phyloP scores from a whole-genome alignment of 1,140 invertebrate species.

The Drosophila elegans region DNA sequence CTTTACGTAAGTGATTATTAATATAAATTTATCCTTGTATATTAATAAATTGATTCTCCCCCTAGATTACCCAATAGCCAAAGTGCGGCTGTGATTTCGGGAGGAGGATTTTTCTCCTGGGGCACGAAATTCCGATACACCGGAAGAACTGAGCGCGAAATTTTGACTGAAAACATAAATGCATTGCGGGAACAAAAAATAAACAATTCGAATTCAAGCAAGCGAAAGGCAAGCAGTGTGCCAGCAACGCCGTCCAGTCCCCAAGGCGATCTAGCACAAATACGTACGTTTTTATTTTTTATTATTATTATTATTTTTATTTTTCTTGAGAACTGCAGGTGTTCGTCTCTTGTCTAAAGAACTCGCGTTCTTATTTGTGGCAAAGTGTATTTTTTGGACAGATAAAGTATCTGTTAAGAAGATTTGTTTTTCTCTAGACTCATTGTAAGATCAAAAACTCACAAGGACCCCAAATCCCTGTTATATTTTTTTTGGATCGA shows the following conservation, averaged over 20 bases:
- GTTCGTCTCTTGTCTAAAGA: too few relatives aligned
- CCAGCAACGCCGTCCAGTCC: conserved; percentile 94
- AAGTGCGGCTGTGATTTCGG: conserved; percentile 94
- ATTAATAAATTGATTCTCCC: neutral
- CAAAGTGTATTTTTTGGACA: too few relatives aligned
- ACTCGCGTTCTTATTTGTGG: too few relatives aligned
- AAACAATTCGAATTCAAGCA: conserved; percentile 87
- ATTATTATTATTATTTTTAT: too few relatives aligned
- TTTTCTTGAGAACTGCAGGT: too few relatives aligned
- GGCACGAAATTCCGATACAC: conserved; percentile 97
- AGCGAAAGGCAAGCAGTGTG: conserved; percentile 92
- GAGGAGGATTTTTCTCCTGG: conserved; percentile 97
- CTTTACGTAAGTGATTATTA: conserved; percentile 93
- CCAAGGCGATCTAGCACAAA: conserved; percentile 80
- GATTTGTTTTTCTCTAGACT: too few relatives aligned
- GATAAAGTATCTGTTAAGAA: too few relatives aligned
- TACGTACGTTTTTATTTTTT: conserved; percentile 61
- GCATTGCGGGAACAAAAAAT: conserved; percentile 85
- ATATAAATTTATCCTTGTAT: neutral
- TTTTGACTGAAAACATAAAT: conserved; percentile 89
- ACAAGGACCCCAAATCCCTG: too few relatives aligned
- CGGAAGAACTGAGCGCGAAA: conserved; percentile 94
- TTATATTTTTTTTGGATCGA: too few relatives aligned
- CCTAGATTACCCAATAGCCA: conserved; percentile 93
- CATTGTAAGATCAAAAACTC: too few relatives aligned